phyloP scores from a whole-genome alignment of 2,797 vertebrate species.

The Momotus momota region DNA sequence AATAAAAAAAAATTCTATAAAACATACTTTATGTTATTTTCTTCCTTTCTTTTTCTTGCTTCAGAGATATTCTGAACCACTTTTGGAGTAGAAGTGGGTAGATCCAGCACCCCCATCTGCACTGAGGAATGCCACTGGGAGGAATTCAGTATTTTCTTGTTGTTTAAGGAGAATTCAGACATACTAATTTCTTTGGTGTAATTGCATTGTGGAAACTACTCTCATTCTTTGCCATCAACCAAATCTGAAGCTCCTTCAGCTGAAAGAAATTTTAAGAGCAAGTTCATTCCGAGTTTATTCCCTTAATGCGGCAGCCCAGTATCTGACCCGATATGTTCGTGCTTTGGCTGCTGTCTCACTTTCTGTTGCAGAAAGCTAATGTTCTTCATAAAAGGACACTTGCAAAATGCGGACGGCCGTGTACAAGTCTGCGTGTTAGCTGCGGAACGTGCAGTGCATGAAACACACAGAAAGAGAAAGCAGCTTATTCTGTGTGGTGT shows the following conservation, averaged over 20 bases:
- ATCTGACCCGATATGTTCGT: accelerated
- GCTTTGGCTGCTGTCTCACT: neutral
- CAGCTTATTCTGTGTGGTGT: neutral
- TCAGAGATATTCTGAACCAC: neutral
- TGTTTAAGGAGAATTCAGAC: neutral
- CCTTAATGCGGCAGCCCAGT: neutral
- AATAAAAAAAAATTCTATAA: neutral
- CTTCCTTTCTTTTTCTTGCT: neutral
- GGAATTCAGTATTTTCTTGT: neutral
- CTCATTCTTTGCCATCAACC: neutral
- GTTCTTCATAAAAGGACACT: neutral
- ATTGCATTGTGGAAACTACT: neutral
- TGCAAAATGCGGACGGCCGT: neutral
- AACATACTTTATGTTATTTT: neutral
- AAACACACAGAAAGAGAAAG: neutral
- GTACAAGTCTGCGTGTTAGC: neutral
- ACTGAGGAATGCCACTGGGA: neutral
- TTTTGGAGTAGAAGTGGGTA: neutral
- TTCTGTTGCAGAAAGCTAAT: neutral
- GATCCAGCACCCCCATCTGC: neutral
- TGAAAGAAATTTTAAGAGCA: neutral
- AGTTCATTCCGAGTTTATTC: neutral
- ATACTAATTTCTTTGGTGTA: neutral
- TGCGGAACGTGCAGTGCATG: neutral
- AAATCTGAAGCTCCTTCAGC: neutral